Evolutionary conservation across 2,888 invertebrate species (phyloP).

Genomic region (Parnassius glacialis): DNA sequence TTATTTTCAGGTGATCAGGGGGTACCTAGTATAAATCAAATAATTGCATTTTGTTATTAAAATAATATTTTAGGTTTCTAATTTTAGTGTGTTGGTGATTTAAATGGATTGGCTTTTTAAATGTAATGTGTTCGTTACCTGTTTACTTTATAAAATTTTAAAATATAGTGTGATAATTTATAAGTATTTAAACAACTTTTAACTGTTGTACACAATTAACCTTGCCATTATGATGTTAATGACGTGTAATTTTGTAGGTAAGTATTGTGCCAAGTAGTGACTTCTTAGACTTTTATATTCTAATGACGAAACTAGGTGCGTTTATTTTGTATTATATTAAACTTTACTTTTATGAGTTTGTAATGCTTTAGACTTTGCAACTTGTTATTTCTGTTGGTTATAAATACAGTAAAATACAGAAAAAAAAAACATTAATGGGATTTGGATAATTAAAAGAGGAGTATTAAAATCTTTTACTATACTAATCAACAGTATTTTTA

Average conservation of each 20-base stretch:
- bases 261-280: constrained; percentile 41
- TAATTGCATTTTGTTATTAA: background rate
- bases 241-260: constrained; percentile 30
- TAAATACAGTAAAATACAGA: too few relatives aligned
- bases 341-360: background rate
- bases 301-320: constrained; percentile 34
- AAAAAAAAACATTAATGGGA: too few relatives aligned
- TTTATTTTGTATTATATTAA: constrained; percentile 6
- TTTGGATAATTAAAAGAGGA: too few relatives aligned
- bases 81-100: constrained; percentile 2
- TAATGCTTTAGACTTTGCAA: too few relatives aligned
- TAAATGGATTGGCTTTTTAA: background rate
- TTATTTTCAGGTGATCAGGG: too few relatives aligned
- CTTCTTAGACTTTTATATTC: constrained; percentile 21
- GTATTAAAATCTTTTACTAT: too few relatives aligned
- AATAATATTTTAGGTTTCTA: background rate
- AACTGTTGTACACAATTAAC: constrained; percentile 11
- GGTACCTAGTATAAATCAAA: too few relatives aligned
- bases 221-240: constrained; percentile 24
- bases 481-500: too few relatives aligned
- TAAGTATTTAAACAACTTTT: constrained; percentile 18
- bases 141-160: constrained; percentile 15
- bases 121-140: constrained; percentile 19
- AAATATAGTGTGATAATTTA: constrained; percentile 9
- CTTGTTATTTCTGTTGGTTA: too few relatives aligned